Percentiles rank a stretch among this genome's conserved stretches.
Conservation (phyloP, 1,140 invertebrate genomes). For the Luehdorfia chinensis region DNA sequence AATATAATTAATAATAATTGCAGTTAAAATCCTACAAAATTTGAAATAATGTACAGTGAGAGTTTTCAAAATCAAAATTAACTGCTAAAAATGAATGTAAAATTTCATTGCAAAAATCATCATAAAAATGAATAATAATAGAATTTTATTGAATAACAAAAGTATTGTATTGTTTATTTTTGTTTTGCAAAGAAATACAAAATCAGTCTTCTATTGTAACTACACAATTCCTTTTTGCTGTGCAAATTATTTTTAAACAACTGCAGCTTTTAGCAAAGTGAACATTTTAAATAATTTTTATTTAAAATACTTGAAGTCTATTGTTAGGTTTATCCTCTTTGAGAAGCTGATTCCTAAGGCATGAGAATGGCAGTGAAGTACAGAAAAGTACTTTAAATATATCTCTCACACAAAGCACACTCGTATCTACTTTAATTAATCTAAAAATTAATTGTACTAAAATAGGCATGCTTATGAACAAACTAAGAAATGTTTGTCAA, state of each 20-base stretch:
- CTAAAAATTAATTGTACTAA: constrained; percentile 72
- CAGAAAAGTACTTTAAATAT: constrained; percentile 28
- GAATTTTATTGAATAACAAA: neutral
- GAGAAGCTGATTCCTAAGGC: neutral
- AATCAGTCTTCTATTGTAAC: neutral
- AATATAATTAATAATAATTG: no score
- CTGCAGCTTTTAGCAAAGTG: neutral
- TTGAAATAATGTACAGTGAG: no score
- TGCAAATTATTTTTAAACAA: neutral
- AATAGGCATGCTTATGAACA: constrained; percentile 67
- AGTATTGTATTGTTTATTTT: neutral
- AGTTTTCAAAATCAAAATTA: no score
- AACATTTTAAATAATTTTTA: neutral
- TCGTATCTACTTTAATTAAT: constrained; percentile 48
- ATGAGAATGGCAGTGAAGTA: constrained; percentile 21
- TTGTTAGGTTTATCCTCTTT: constrained; percentile 1
- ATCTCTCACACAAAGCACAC: constrained; percentile 41
- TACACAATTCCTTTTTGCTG: neutral
- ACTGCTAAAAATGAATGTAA: no score
- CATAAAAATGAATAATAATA: neutral
- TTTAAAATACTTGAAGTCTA: neutral
- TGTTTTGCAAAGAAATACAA: neutral
- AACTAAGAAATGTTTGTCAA: constrained; percentile 51
- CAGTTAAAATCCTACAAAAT: no score
- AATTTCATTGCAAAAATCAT: no score